Evolutionary conservation across 1,140 invertebrate genomes (phyloP), one percentile per base, ranked within the genome.

Genomic region (Zophobas morio): DNA sequence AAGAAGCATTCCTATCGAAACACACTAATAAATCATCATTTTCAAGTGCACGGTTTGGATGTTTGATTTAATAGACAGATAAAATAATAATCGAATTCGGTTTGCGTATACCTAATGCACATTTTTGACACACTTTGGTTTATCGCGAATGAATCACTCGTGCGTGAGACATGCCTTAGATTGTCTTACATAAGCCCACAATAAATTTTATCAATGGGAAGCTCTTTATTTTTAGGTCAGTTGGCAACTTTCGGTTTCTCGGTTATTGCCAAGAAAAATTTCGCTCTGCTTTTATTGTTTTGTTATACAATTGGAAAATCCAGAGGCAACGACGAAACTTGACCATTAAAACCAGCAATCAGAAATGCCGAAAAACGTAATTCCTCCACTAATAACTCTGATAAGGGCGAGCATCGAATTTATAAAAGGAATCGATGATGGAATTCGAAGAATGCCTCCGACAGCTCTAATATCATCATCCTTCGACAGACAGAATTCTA

Each of bases 161-260:
- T 4, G 49, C 33, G 1, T 37, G 57, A 63, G 33, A 51, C 33
- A 51, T 51, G 3, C 33, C 49, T 51, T 56, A 63, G 4, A 2
- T 5, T 20, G 49, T 51, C 4, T 51, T 51, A 51, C 20, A 20
- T 51, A 51, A 51, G n/a, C 49, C 49, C 6, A 63, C 37, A 63
- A 63, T 63, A 63, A 63, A 63, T 63, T 63, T 63, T 63, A 63
- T 63, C 57, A 63, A 63, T 63, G 57, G 6, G 37, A 63, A 1
- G 1, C 57, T 6, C 0, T 40, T 32, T 63, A 63, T 63, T 63
- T 63, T 63, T 37, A 39, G 35, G 34, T 63, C 57, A 63, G 2
- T 63, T 63, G 57, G 57, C 57, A 63, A 51, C 8, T 51, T 51
- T 6, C 49, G 32, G 57, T 39, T 51, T 51, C 6, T 33, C 54